Base-by-base conservation (phyloP, 2,888 invertebrate species). In the Morpho helenor region DNA sequence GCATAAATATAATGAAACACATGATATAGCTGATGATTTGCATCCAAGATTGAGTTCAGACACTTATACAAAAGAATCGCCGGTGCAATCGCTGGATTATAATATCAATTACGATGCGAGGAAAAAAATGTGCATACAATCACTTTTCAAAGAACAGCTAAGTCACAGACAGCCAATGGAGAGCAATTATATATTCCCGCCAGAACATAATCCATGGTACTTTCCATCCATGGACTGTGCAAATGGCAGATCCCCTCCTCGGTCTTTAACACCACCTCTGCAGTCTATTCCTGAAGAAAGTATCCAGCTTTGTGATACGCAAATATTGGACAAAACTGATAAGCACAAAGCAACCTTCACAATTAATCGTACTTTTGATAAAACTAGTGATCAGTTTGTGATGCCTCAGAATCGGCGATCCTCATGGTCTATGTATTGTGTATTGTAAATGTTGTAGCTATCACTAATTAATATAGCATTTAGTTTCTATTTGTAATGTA, bases 41-140 rank as follows among this genome's bases (percentile, higher is more conserved):
- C 53, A 51, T 16, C 7, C 62, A 7, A 89, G 84, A 75, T 66
- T 86, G 8, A 87, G 84, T 69, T 86, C 88, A 1, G 91, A 92
- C 65, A 92, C 92, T 1, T 92, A 83, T 62, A 89, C 90, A 7
- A 92, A 92, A 72, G 91, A 91, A 45, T 91, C 91, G 0, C 89
- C 89, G 0, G 76, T 77, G 50, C 77, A 76, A n/a, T 75, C 77
- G n/a, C 61, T 76, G 10, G 83, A 88, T 8, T 67, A 62, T 10
- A 67, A 74, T 59, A 61, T 66, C 7, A 74, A 75, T 45, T 10
- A 10, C 10, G 7, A n/a, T 1, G 0, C 9, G 2, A 9, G 7
- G 3, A 10, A 10, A 0, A 87, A 82, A 70, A 74, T 84, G 68
- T 86, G 86, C 59, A 76, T 79, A 53, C 87, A 88, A 63, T 70